Evolutionary conservation across 2,888 invertebrate species (phyloP), one percentile per base, ranked within the genome.

Genomic region (Lasioglossum calceatum): DNA sequence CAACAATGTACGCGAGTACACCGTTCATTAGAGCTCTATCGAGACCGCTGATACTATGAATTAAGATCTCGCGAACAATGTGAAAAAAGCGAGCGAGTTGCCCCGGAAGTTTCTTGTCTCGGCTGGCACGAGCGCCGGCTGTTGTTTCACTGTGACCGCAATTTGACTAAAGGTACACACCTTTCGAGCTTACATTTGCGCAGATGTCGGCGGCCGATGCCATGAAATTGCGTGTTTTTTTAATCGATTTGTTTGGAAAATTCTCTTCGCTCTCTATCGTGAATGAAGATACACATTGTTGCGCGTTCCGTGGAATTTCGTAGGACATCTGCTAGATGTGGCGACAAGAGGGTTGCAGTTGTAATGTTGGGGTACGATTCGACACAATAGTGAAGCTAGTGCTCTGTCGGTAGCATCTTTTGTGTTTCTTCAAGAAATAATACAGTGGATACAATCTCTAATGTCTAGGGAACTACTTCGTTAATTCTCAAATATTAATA

Each of bases 51-150:
- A 64, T 64, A 64, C 64, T 32, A 64, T 64, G 64, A 64, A 64
- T 64, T 64, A 64, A 64, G 64, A 64, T 64, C 64, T 58, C 8
- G 8, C 32, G 32, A 32, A 64, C 64, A 64, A 64, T 64, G 32
- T 19, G 32, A 64, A 64, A 64, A 64, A 27, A 27, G 32, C 32
- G 7, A 16, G 64, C 32, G 32, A 32, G 64, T 12, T 58, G n/a
- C 58, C 64, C 64, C 32, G 64, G 64, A 64, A 32, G 32, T 64
- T 64, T 64, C 64, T 64, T 64, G 64, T 64, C 64, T 64, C 32
- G 7, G 32, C 2, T 8, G 64, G 8, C 64, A 61, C 64, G 64
- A 19, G 7, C 8, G 64, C 64, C 64, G 64, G 64, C 64, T 64
- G 64, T 64, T 64, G 64, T 64, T 64, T 64, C 64, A 32, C 32